Conservation (phyloP, 2,888 invertebrate species). For the Listrodromus nycthemerus region DNA sequence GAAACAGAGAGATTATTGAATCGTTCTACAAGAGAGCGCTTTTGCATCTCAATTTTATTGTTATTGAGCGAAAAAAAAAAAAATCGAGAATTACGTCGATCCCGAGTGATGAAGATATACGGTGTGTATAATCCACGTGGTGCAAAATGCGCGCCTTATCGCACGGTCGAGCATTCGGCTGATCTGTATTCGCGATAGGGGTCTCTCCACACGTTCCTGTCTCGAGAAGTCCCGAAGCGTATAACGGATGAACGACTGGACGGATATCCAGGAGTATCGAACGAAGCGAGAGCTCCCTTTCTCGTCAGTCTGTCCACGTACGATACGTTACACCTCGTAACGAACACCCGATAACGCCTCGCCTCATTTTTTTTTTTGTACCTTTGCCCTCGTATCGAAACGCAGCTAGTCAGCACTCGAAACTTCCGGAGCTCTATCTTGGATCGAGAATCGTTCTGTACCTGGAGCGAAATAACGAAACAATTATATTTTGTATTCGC, state of each 20-base stretch:
- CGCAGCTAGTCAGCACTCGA: not conserved
- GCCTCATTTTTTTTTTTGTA: slow-evolving; percentile 42
- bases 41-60: not conserved
- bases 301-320: slow-evolving; percentile 64
- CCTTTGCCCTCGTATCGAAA: not conserved
- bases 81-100: slow-evolving; percentile 21
- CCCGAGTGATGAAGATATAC: slow-evolving; percentile 25
- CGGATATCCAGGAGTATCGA: slow-evolving; percentile 46
- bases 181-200: slow-evolving; percentile 63
- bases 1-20: not conserved
- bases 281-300: slow-evolving; percentile 24
- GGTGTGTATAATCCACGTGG: slow-evolving; percentile 35
- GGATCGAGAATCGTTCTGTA: not conserved
- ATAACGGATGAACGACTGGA: slow-evolving; percentile 64
- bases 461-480: not conserved
- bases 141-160: slow-evolving; percentile 55
- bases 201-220: slow-evolving; percentile 18
- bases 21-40: not conserved
- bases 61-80: not conserved
- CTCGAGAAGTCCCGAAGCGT: slow-evolving; percentile 54
- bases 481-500: not conserved
- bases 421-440: not conserved
- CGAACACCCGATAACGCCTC: slow-evolving; percentile 59
- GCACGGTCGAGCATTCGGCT: slow-evolving; percentile 62
- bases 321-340: slow-evolving; percentile 64